Evolutionary conservation across 2,888 invertebrate species (phyloP).

Genomic region (Antitype chi): DNA sequence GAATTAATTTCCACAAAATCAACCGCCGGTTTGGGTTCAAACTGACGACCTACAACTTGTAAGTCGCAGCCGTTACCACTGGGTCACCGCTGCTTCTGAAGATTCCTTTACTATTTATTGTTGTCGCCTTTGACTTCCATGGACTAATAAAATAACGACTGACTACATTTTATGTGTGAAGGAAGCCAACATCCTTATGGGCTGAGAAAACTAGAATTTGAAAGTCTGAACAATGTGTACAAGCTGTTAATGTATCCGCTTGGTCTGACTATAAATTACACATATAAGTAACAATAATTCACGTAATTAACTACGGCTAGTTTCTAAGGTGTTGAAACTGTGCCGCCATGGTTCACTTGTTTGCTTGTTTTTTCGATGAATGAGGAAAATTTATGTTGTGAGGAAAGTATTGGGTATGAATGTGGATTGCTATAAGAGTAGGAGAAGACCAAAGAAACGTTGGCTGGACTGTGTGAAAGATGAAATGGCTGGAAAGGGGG

Average conservation of each 20-base stretch:
- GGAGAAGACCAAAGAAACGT: no score
- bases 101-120: not conserved
- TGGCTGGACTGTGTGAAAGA: no score
- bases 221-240: not conserved
- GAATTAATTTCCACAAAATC: no score
- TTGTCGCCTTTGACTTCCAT: not conserved
- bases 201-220: not conserved
- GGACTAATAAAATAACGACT: not conserved
- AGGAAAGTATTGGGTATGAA: no score
- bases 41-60: no score
- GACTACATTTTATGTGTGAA: not conserved
- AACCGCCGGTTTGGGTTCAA: no score
- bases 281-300: constrained; percentile 2
- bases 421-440: no score
- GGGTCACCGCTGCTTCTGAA: no score
- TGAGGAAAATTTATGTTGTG: not conserved
- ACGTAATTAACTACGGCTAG: not conserved
- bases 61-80: no score
- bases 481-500: no score
- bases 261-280: constrained; percentile 3
- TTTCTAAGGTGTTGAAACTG: not conserved
- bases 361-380: not conserved
- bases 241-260: constrained; percentile 12
- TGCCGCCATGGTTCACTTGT: not conserved
- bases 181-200: constrained; percentile 26